Conservation (phyloP, 30 jellyfish, hydroid and myxozoan genomes). For the Turritopsis rubra region DNA sequence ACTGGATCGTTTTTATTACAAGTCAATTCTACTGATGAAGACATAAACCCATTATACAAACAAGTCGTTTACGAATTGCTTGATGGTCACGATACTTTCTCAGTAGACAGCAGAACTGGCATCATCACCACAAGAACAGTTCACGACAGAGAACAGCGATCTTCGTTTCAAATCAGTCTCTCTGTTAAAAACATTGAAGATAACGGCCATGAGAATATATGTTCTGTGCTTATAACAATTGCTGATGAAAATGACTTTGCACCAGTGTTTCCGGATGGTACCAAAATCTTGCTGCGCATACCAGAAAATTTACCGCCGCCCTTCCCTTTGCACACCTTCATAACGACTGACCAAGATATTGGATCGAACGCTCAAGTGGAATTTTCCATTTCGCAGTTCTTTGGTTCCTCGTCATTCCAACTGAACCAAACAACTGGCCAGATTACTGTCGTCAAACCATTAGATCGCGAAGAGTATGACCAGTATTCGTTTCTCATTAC, state of each 20-base stretch:
- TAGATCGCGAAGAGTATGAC: constrained; percentile 66
- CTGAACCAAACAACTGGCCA: constrained; percentile 57
- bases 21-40: constrained; percentile 65
- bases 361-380: constrained; percentile 49
- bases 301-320: constrained; percentile 53
- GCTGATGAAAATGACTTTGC: constrained; percentile 84
- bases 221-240: constrained; percentile 52
- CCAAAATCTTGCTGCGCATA: constrained; percentile 39
- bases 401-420: background rate
- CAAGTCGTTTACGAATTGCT: constrained; percentile 31
- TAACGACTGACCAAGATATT: constrained; percentile 73
- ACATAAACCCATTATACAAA: constrained; percentile 55
- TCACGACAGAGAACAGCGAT: constrained; percentile 69
- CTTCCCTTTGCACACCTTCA: constrained; percentile 52
- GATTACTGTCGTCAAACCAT: constrained; percentile 29
- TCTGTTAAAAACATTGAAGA: constrained; percentile 62
- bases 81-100: constrained; percentile 42
- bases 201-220: constrained; percentile 65
- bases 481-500: constrained; percentile 46
- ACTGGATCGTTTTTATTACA: constrained; percentile 58
- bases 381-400: background rate
- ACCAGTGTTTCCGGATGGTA: constrained; percentile 72
- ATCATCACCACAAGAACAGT: constrained; percentile 52
- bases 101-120: constrained; percentile 66
- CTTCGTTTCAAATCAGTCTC: constrained; percentile 45